Percentiles rank a stretch among this genome's conserved stretches.
These are phyloP conservation scores for Caradrina clavipalpis DNA, from an alignment of 2,888 invertebrate species.

Conservation along the genomic window DNA sequence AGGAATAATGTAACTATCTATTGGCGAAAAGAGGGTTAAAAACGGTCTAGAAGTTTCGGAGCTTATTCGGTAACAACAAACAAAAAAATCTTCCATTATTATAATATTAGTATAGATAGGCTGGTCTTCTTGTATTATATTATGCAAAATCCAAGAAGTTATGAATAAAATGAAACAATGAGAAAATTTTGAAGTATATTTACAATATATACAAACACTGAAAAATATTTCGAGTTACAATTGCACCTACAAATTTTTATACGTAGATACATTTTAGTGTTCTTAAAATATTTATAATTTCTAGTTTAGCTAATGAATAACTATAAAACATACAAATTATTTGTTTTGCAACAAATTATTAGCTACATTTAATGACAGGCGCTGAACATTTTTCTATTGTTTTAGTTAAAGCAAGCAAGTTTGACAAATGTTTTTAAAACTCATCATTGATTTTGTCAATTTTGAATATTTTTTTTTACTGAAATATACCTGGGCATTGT, in stretches of 20 bases:
- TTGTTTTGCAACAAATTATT: constrained; percentile 7
- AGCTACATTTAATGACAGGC: constrained; percentile 3
- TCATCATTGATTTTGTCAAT: too few species aligned
- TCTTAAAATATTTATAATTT: constrained; percentile 22
- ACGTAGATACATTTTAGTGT: constrained; percentile 45
- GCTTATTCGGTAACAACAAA: too few species aligned
- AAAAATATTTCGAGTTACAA: constrained; percentile 58
- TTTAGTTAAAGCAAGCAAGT: background rate
- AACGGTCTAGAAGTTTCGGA: too few species aligned
- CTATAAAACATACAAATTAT: constrained; percentile 28
- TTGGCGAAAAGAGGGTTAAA: too few species aligned
- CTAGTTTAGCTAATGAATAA: constrained; percentile 29
- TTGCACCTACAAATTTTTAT: constrained; percentile 52
- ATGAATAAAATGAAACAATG: constrained; percentile 51
- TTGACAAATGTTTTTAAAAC: background rate
- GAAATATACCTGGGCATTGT: background rate
- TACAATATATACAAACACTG: constrained; percentile 74
- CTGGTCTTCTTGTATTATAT: background rate
- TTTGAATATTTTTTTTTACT: background rate
- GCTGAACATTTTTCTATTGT: background rate
- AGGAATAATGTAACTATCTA: too few species aligned
- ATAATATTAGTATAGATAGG: too few species aligned
- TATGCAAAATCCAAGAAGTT: background rate
- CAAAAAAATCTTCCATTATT: too few species aligned
- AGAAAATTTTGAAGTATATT: constrained; percentile 68